Base-by-base conservation (phyloP, 2,797 vertebrate genomes). In the Anas georgica region DNA sequence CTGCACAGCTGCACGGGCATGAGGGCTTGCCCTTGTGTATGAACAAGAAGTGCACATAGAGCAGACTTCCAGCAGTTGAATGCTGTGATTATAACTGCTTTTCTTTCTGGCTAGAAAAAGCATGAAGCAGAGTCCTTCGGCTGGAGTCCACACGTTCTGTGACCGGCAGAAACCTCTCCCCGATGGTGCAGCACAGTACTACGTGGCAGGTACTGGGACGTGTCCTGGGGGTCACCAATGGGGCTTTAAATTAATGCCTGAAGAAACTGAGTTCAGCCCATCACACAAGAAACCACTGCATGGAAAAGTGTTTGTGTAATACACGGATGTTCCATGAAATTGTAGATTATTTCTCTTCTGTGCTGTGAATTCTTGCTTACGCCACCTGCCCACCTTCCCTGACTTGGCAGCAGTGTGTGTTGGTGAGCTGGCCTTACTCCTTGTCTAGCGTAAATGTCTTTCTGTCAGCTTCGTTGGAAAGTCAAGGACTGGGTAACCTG, bases 151-250 rank as follows among this genome's bases (percentile, higher is more conserved):
- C 95, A 99, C 99, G 0, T 99, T 99, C 97, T 99, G 99, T 73
- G 99, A 99, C 70, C 97, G 98, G 66, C 98, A 98, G 97, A 99
- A 99, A 52, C 98, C 99, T 25, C 99, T 99, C 88, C 99, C 99
- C 0, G 99, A 99, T 0, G 99, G 98, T 33, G 99, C 99, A 0
- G 99, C 99, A 7, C 99, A 99, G 97, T 99, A 99, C 97, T 99
- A 99, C 25, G 99, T 99, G 48, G 99, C 99, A 98, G 99, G 99
- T 99, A 97, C 3, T 55, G 60, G 55, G 68, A 35, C 23, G 26
- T 23, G 33, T 58, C 6, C 60, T 83, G 70, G 66, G 69, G 6
- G 22, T 18, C 4, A 9, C 59, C 68, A 21, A 8, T 55, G 60
- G 80, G 28, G 4, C 41, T 62, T 28, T 15, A 35, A 23, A 8